Base-by-base conservation (phyloP, 2,113 vertebrate genomes). In the Eulemur macaco region DNA sequence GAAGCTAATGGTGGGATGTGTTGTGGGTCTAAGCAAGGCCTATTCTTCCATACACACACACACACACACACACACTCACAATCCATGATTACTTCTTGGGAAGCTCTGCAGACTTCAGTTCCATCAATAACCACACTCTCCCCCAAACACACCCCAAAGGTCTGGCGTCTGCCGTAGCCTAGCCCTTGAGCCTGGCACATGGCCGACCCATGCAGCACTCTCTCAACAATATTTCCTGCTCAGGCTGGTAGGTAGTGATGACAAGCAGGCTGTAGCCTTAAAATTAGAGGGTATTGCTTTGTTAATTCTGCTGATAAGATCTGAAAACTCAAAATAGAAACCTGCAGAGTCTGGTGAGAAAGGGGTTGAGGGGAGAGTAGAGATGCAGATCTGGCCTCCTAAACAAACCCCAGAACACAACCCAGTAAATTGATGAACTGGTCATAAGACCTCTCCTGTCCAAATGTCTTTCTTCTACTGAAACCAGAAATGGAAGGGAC, bases 291-390 rank as follows among this genome's bases (percentile, higher is more conserved):
- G 56, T 10, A n/a, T 73, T 69, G 69, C 54, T 93, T 74, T 78
- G 73, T 82, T 90, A 66, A 71, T 92, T 91, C 69, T 37, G 29
- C 34, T 92, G 12, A 18, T 73, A 52, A 91, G 45, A 78, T 37
- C 37, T 92, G 73, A 89, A 85, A 94, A n/a, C 17, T 37, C 74
- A 73, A 95, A 92, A 77, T 56, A 87, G 10, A 87, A 96, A 91
- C 50, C 81, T 52, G 31, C 52, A 20, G 39, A 92, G 31, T 91
- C 81, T 73, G n/a, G 18, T 58, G 47, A 86, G 10, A 60, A 10
- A 13, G 8, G 1, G 17, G 27, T 47, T 42, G 7, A 15, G 71
- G 6, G 39, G 14, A 45, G 42, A 74, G 18, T 39, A 77, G 47
- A 10, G 54, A 10, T 14, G 27, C 34, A 80, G 45, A 84, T 88